Base-by-base conservation (phyloP, 2,797 vertebrate genomes). In the Acropternis orthonyx region DNA sequence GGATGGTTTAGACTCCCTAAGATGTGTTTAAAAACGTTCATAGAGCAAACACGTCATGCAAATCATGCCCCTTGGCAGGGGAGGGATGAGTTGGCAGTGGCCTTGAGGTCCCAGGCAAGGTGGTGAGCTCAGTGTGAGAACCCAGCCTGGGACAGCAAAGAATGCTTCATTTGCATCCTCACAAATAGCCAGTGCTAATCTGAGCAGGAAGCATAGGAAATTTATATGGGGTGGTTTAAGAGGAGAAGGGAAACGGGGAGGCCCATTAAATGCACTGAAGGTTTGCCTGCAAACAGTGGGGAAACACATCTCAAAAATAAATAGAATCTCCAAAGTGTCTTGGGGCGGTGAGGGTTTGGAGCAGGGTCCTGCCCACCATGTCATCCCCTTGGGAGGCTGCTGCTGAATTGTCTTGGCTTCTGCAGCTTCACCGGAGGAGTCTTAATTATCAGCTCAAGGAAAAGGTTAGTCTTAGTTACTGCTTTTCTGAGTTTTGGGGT, bases 131-230 rank as follows among this genome's bases (percentile, higher is more conserved):
- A 48, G 71, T 89, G 94, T 90, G 95, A 86, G 92, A 95, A 93
- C 49, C 56, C 83, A 71, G 83, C 1, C 1, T 32, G n/a, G 67
- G 17, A 26, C 75, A 20, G 78, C 3, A 0, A 92, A 93, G 92
- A 96, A 96, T 92, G 10, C 93, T 88, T 96, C 89, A 95, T 97
- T 97, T 95, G 93, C 95, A 95, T 96, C 30, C 66, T 74, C 91
- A 94, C 93, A 96, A 96, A 95, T 69, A 66, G 44, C 91, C 79
- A 2, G 18, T 72, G 94, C 92, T 95, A 95, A 94, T 80, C 93
- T 23, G 15, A 54, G 94, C 95, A 96, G 94, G 94, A 93, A 84
- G 80, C 93, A 20, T 0, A 44, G 85, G 68, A 88, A 71, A 90
- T 83, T 84, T 92, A 81, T 80, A 68, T 24, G 76, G 79, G 43